These are phyloP conservation scores for Oppia nitens DNA, from an alignment of 1,140 invertebrate species.

Conservation along the genomic window DNA sequence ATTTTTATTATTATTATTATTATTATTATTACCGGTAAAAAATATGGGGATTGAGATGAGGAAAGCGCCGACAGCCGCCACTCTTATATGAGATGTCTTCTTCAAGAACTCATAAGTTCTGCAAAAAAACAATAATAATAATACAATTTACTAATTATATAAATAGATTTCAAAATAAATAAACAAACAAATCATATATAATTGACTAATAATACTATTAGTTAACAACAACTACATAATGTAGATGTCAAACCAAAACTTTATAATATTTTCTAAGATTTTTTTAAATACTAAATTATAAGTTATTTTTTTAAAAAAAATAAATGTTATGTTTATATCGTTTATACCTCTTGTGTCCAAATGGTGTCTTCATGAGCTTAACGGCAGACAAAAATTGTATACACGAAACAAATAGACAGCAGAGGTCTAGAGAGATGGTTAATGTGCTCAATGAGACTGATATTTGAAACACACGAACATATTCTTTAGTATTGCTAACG, in stretches of 20 bases:
- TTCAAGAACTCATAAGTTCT: conserved; percentile 76
- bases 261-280: too few species aligned
- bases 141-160: neutral
- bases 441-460: conserved; percentile 69
- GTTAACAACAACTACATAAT: too few species aligned
- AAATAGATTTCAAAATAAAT: too few species aligned
- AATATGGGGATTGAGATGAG: conserved; percentile 85
- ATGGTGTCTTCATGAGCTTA: conserved; percentile 60
- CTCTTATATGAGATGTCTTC: conserved; percentile 67
- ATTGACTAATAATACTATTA: too few species aligned
- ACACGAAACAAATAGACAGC: conserved; percentile 75
- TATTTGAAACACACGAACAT: conserved; percentile 72
- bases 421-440: conserved; percentile 67
- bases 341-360: conserved; percentile 38
- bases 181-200: too few species aligned
- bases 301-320: too few species aligned
- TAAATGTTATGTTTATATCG: neutral
- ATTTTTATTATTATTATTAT: conserved; percentile 1
- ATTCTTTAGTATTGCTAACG: conserved; percentile 49
- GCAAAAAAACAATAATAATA: conserved; percentile 31
- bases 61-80: conserved; percentile 78
- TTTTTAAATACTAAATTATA: too few species aligned
- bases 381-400: conserved; percentile 84
- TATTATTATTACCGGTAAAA: conserved; percentile 51
- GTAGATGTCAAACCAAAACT: too few species aligned